These are phyloP conservation scores for Dermochelys coriacea DNA, from an alignment of 2,797 vertebrate genomes.

Conservation along the genomic window DNA sequence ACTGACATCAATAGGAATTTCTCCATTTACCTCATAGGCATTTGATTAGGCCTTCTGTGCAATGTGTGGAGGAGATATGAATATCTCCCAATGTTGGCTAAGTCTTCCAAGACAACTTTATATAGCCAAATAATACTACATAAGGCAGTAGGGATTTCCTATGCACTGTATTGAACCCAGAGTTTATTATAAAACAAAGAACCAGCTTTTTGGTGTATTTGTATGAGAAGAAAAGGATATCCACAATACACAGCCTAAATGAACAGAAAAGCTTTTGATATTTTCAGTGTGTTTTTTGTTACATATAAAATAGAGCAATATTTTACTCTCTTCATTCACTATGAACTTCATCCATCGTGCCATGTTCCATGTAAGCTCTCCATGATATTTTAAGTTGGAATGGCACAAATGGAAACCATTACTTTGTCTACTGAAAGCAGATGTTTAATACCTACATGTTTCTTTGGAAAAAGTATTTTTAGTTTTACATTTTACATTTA, in stretches of 20 bases:
- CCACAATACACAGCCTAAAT: not conserved
- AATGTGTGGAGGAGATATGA: not conserved
- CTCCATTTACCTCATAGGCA: not conserved
- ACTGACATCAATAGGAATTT: not conserved
- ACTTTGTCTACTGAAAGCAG: not conserved
- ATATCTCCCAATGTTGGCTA: not conserved
- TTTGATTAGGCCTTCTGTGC: fast-evolving
- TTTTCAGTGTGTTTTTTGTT: constrained; percentile 30
- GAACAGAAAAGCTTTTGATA: not conserved
- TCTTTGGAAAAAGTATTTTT: not conserved
- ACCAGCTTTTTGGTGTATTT: not conserved
- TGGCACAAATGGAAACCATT: constrained; percentile 10
- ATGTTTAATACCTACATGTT: constrained; percentile 14
- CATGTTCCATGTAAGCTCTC: not conserved
- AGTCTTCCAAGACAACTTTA: not conserved
- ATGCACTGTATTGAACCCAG: not conserved
- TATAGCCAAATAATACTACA: not conserved
- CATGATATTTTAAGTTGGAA: not conserved
- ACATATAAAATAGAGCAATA: not conserved
- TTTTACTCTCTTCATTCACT: constrained; percentile 29
- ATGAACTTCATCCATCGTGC: constrained; percentile 7
- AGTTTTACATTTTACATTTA: too few species aligned
- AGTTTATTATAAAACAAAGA: not conserved
- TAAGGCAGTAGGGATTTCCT: not conserved
- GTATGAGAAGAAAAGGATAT: not conserved